A percentile compares a stretch with the other conserved stretches of the same genome.
Evolutionary conservation across 64 coral and sea anemone genomes (phyloP).

Genomic region (Acropora yongei): DNA sequence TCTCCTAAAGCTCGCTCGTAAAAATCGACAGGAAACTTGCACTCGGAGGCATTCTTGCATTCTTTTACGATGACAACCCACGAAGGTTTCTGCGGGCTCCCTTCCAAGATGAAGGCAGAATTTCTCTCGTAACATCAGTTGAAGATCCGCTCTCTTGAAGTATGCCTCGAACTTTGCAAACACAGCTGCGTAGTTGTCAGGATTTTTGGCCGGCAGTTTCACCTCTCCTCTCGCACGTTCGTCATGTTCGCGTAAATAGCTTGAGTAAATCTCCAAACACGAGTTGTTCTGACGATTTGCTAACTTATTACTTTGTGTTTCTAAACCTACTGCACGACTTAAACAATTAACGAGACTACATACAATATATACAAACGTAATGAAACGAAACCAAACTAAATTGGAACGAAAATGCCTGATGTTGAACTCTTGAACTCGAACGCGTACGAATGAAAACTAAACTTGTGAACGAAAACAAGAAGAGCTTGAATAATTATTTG

Average conservation of each 20-base stretch:
- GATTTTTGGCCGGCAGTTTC: conserved; percentile 31
- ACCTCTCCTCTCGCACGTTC: conserved; percentile 27
- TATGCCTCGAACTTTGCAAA: conserved; percentile 45
- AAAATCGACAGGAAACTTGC: conserved; percentile 52
- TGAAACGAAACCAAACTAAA: too few relatives aligned
- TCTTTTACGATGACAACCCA: conserved; percentile 35
- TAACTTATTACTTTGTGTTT: too few relatives aligned
- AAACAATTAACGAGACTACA: too few relatives aligned
- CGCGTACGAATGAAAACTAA: too few relatives aligned
- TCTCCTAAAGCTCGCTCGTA: conserved; percentile 12
- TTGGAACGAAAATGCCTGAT: too few relatives aligned
- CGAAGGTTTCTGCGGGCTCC: conserved; percentile 16
- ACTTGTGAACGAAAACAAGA: too few relatives aligned
- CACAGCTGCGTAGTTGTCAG: conserved; percentile 6
- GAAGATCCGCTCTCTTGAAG: conserved; percentile 29
- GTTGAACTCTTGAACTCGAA: too few relatives aligned
- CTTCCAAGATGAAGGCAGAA: conserved; percentile 27
- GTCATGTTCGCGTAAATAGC: conserved; percentile 37
- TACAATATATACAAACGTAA: too few relatives aligned
- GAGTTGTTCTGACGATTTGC: neutral
- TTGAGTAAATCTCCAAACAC: conserved; percentile 52
- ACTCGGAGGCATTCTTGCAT: conserved; percentile 8
- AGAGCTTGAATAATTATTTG: too few relatives aligned
- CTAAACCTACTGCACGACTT: too few relatives aligned
- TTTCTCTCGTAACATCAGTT: conserved; percentile 33